Percentiles rank a stretch among this genome's conserved stretches.
phyloP scores from a whole-genome alignment of 2,888 invertebrate species.

The Morinoia aosen region DNA sequence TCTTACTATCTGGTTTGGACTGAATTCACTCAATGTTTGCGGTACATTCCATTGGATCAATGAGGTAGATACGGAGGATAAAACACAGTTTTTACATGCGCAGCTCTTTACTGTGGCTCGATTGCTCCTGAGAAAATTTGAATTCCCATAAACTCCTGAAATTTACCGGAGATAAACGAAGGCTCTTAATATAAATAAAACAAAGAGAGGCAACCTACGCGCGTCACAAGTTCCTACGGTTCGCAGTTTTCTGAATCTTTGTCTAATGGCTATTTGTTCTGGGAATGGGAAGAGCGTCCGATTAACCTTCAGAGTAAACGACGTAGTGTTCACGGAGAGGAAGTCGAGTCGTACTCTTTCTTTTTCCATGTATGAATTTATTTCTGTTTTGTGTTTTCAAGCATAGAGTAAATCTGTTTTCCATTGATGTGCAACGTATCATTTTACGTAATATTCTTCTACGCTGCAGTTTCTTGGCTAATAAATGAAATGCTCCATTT shows the following conservation, averaged over 20 bases:
- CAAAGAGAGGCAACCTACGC: background rate
- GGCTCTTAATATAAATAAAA: no score
- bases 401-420: background rate
- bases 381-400: background rate
- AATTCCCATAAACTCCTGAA: background rate
- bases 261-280: background rate
- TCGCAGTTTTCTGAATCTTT: background rate
- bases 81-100: background rate
- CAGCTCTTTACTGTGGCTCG: background rate
- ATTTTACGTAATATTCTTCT: background rate
- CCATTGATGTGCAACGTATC: background rate
- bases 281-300: background rate
- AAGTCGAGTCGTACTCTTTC: background rate
- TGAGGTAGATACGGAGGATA: background rate
- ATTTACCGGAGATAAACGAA: background rate
- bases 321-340: background rate
- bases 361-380: background rate
- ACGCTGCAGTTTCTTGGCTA: background rate
- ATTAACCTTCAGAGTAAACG: background rate
- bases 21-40: background rate
- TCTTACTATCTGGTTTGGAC: background rate
- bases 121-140: background rate
- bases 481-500: background rate
- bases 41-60: background rate
- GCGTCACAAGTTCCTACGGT: background rate